These are phyloP conservation scores for Oxyteleia sp. DNA, from an alignment of 2,888 invertebrate species.

Conservation along the genomic window DNA sequence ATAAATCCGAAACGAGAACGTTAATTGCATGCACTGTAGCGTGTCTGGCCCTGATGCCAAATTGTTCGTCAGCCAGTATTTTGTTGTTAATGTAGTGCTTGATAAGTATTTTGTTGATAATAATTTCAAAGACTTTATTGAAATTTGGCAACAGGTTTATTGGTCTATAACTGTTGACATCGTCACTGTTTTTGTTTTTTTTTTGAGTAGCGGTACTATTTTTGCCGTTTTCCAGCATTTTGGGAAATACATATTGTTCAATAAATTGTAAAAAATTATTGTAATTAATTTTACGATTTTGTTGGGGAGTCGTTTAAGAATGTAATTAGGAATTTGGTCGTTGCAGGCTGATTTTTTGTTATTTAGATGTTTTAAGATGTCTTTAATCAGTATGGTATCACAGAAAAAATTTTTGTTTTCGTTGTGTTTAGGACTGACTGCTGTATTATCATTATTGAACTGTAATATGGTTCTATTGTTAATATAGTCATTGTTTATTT, in stretches of 20 bases:
- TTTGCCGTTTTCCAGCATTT: slow-evolving; percentile 59
- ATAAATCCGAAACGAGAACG: not conserved
- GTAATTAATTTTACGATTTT: slow-evolving; percentile 5
- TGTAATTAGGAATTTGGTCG: slow-evolving; percentile 40
- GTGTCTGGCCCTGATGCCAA: not conserved
- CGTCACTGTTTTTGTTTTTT: slow-evolving; percentile 7
- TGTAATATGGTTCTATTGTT: not conserved
- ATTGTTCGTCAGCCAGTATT: not conserved
- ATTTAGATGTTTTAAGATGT: slow-evolving; percentile 4
- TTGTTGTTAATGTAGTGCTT: not conserved
- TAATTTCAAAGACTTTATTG: not conserved
- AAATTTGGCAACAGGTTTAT: not conserved
- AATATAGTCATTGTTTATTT: not conserved
- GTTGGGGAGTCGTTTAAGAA: slow-evolving; percentile 32
- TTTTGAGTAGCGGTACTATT: slow-evolving; percentile 48
- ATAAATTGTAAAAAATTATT: slow-evolving; percentile 61
- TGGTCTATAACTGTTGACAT: not conserved
- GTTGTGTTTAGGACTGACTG: not conserved
- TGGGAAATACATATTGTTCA: slow-evolving; percentile 63
- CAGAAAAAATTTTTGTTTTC: not conserved
- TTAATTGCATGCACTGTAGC: not conserved
- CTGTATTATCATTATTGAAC: not conserved
- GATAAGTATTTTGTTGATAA: slow-evolving; percentile 35
- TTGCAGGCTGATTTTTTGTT: slow-evolving; percentile 36
- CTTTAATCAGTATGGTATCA: not conserved